Evolutionary conservation across 2,113 vertebrate genomes (phyloP).

Genomic region (Toxostoma redivivum): DNA sequence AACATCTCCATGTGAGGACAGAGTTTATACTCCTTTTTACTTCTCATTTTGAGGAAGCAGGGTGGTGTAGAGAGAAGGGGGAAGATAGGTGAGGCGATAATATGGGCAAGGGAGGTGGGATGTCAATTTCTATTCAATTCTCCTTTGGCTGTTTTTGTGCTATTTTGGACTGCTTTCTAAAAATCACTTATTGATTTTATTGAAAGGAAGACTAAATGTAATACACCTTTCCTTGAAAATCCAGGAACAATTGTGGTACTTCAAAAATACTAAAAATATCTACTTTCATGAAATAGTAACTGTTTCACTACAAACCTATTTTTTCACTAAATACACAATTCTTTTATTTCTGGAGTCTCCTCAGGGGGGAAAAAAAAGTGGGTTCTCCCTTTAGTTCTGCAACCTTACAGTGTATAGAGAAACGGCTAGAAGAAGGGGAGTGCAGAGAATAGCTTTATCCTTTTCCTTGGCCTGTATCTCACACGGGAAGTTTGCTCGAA

Average conservation of each 20-base stretch:
- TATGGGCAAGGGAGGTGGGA: conserved; percentile 39
- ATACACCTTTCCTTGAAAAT: conserved; percentile 79
- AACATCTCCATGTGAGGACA: conserved; percentile 67
- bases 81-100: neutral
- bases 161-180: conserved; percentile 76
- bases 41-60: conserved; percentile 59
- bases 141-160: conserved; percentile 82
- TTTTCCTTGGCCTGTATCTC: conserved; percentile 66
- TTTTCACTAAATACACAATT: conserved; percentile 85
- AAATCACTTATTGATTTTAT: conserved; percentile 74
- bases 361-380: conserved; percentile 70
- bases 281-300: conserved; percentile 86
- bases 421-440: conserved; percentile 57
- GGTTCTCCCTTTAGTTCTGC: conserved; percentile 70
- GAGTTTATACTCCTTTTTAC: conserved; percentile 50
- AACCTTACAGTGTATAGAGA: conserved; percentile 70
- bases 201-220: conserved; percentile 83
- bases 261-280: conserved; percentile 87
- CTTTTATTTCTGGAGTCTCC: conserved; percentile 76
- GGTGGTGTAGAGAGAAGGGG: neutral
- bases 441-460: conserved; percentile 57
- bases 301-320: conserved; percentile 87
- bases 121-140: conserved; percentile 68
- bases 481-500: conserved; percentile 34
- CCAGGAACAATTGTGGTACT: conserved; percentile 81